Conservation (phyloP, 2,888 invertebrate species). For the Deladenus siricidicola region DNA sequence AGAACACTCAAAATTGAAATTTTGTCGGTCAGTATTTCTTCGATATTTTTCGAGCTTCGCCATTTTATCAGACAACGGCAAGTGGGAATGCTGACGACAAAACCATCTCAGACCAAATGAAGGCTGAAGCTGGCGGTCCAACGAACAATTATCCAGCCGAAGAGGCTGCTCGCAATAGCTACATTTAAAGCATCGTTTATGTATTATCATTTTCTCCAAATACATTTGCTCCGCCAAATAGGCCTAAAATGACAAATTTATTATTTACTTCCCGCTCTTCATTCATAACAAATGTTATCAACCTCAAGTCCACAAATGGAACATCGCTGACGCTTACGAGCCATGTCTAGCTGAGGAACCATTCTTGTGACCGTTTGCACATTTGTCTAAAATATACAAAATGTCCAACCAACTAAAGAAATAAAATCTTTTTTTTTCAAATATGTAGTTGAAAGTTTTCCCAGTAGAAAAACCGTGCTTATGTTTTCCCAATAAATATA, state of each 20-base stretch:
- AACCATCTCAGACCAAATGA: constrained; percentile 21
- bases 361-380: constrained; percentile 19
- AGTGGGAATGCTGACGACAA: constrained; percentile 17
- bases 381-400: no score
- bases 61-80: constrained; percentile 14
- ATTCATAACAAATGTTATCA: no score
- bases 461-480: no score
- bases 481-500: no score
- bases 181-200: constrained; percentile 38
- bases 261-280: no score
- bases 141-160: constrained; percentile 27
- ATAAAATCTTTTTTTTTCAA: no score
- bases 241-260: constrained; percentile 1
- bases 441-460: no score
- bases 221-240: constrained; percentile 39
- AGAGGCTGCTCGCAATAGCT: constrained; percentile 35
- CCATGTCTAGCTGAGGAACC: constrained; percentile 10
- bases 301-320: constrained; percentile 30
- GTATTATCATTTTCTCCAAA: constrained; percentile 27
- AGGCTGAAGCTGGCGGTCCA: constrained; percentile 25
- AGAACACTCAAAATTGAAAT: constrained; percentile 2
- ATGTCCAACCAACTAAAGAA: no score
- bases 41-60: constrained; percentile 6
- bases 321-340: constrained; percentile 13
- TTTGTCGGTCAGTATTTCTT: neutral